Base-by-base conservation (phyloP, 2,797 vertebrate genomes). In the Siniperca undulata region DNA sequence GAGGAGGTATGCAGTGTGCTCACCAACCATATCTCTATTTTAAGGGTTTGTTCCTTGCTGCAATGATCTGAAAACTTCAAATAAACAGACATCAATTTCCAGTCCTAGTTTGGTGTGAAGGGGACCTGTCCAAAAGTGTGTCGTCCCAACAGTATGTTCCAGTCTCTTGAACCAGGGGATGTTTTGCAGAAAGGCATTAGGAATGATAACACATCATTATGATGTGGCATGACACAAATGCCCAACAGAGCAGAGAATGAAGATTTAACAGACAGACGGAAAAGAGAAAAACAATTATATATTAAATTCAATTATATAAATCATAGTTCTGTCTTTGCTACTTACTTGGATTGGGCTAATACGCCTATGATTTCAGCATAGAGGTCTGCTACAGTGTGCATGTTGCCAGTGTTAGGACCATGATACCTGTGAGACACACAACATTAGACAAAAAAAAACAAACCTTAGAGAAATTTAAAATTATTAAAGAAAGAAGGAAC, bases 331-430 rank as follows among this genome's bases (percentile, higher is more conserved):
- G 24, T 52, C 11, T 72, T 44, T 84, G 30, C 16, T 77, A 90
- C 97, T 96, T 96, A 99, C 98, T 98, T 99, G 88, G 98, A 97
- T 95, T 99, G 98, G 62, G 98, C 97, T 93, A 99, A 91, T 60
- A 99, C 97, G 34, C 98, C 98, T 74, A 98, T 96, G 87, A 99
- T 97, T 95, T 99, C 98, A 65, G 98, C 98, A 83, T 99, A 99
- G 38, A 99, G 96, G 93, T 99, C 98, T n/a, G 98, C 98, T 91
- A 99, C 98, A 86, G 98, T 98, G 93, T 99, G 98, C 97, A 99
- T 99, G 94, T 99, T 99, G 94, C 97, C 97, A 95, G 98, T 99
- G 96, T 99, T 99, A 69, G 98, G 98, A 94, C 98, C 98, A 78
- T 98, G 97, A 93, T 99, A 99, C 91, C 98, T 99, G 92, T 24